Percentiles rank a stretch among this genome's conserved stretches.
These are phyloP conservation scores for Porphyrio hochstetteri DNA, from an alignment of 2,113 vertebrate genomes.

Conservation along the genomic window DNA sequence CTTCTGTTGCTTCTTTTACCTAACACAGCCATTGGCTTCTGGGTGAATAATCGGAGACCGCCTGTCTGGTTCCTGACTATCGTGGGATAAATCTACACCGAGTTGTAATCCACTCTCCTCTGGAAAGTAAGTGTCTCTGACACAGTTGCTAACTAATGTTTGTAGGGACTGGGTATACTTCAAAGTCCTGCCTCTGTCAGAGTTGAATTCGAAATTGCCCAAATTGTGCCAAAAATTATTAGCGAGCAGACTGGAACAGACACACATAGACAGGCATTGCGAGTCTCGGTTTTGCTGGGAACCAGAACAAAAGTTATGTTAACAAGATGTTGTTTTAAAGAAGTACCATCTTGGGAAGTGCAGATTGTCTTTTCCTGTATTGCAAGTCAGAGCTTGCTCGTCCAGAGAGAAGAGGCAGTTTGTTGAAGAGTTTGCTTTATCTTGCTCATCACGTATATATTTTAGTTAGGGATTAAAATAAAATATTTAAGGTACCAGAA, in stretches of 20 bases:
- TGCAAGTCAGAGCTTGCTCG: neutral
- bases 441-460: neutral
- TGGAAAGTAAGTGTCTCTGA: neutral
- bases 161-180: neutral
- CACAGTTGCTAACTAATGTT: neutral
- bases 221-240: neutral
- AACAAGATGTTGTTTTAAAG: neutral
- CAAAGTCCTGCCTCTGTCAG: neutral
- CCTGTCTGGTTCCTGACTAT: neutral
- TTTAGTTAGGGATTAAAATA: neutral
- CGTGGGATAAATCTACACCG: neutral
- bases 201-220: neutral
- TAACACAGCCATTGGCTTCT: accelerated
- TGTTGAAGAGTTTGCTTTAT: neutral
- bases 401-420: neutral
- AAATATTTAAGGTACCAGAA: conserved; percentile 25
- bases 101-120: neutral
- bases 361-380: neutral
- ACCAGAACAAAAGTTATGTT: neutral
- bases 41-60: neutral
- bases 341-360: neutral
- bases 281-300: neutral
- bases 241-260: neutral
- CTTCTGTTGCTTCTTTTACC: neutral
- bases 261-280: accelerated